phyloP scores from a whole-genome alignment of 2,113 vertebrate species.

The Pomatostomus ruficeps region DNA sequence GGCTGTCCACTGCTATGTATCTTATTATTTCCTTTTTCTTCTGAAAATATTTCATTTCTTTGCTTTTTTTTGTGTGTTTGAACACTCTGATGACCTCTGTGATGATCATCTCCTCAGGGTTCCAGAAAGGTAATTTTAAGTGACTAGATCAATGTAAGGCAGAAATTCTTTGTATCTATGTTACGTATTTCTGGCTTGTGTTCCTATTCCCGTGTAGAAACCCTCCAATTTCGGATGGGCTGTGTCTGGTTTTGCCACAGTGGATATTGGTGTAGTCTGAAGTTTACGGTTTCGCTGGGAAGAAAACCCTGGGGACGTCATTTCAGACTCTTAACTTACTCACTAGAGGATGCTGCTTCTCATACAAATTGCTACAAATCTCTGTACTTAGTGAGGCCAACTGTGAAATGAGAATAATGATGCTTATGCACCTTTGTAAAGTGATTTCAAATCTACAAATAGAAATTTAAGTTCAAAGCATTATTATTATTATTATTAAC shows the following conservation, averaged over 20 bases:
- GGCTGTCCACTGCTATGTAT: neutral
- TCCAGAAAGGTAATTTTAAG: neutral
- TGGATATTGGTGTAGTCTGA: neutral
- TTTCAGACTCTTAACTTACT: slow-evolving; percentile 22
- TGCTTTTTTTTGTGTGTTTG: neutral
- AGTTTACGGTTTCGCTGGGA: neutral
- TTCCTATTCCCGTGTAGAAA: neutral
- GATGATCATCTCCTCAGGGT: neutral
- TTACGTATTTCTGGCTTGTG: neutral
- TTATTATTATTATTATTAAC: slow-evolving; percentile 13
- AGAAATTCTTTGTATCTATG: neutral
- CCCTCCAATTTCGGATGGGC: neutral
- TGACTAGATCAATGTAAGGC: neutral
- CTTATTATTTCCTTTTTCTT: neutral
- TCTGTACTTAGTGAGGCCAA: slow-evolving; percentile 39
- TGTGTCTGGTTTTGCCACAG: neutral
- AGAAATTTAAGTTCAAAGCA: slow-evolving; percentile 30
- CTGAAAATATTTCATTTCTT: neutral
- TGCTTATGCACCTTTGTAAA: slow-evolving; percentile 41
- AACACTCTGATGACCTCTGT: neutral
- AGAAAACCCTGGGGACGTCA: slow-evolving; percentile 5
- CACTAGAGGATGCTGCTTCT: neutral
- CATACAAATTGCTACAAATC: slow-evolving; percentile 34
- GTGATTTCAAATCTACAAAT: slow-evolving; percentile 37
- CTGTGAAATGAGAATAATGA: slow-evolving; percentile 56